Evolutionary conservation across 37 sponge, comb jelly and placozoan genomes (phyloP).

Genomic region (Aplysina aerophoba): DNA sequence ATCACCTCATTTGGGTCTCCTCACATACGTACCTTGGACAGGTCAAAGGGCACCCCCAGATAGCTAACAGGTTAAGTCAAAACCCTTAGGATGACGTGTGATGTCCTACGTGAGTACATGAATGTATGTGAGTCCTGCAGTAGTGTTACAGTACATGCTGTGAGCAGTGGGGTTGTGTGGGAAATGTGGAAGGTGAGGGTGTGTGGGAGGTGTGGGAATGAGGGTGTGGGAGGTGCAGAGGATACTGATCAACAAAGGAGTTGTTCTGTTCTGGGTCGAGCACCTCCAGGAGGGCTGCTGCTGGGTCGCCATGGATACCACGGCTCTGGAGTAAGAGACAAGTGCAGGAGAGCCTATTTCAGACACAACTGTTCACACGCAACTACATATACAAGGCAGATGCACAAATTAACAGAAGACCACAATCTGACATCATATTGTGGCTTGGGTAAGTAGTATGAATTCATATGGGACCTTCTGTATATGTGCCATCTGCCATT

Average conservation of each 20-base stretch:
- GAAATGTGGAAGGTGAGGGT: background rate
- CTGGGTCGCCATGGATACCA: constrained; percentile 89
- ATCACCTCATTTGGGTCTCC: no score
- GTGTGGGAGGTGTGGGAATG: no score
- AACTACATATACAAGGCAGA: background rate
- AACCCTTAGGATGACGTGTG: no score
- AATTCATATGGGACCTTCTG: no score
- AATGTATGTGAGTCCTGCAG: no score
- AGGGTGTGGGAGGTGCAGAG: constrained; percentile 11
- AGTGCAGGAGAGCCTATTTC: background rate
- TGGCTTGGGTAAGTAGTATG: no score
- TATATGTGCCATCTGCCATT: no score
- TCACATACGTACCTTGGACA: constrained; percentile 57
- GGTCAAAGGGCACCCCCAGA: constrained; percentile 81
- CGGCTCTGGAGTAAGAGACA: constrained; percentile 32
- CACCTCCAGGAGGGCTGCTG: constrained; percentile 92
- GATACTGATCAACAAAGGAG: constrained; percentile 89
- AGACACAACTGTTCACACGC: constrained; percentile 4
- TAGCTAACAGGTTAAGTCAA: constrained; percentile 54
- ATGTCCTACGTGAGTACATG: no score
- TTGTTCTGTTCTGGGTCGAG: constrained; percentile 93
- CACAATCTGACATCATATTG: no score
- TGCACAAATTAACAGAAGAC: background rate
- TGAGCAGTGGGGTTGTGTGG: no score
- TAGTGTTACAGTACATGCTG: no score